Conservation (phyloP, 2,113 vertebrate species). For the Gnathonemus longibarbis region DNA sequence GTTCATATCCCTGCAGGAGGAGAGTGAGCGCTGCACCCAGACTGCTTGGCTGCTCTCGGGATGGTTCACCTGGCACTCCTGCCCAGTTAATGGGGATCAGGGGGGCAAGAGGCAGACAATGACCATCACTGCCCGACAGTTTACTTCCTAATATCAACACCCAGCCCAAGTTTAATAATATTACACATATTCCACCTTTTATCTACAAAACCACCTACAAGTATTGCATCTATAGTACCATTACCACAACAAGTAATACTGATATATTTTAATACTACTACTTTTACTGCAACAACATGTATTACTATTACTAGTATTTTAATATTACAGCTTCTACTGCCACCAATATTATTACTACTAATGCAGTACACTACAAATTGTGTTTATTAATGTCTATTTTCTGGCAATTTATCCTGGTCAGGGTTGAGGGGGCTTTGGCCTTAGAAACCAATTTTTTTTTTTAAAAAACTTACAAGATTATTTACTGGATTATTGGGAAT, state of each 20-base stretch:
- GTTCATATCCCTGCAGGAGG: background rate
- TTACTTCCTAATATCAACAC: background rate
- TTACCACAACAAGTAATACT: background rate
- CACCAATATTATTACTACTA: background rate
- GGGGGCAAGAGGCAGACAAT: background rate
- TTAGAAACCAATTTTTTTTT: background rate
- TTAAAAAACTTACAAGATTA: background rate
- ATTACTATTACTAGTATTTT: background rate
- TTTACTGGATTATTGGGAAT: background rate
- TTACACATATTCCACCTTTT: background rate
- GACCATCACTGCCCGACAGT: background rate
- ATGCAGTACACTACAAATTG: background rate
- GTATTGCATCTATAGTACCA: background rate
- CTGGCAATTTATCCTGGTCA: background rate
- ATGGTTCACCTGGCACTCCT: background rate
- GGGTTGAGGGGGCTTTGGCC: background rate
- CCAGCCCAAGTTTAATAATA: background rate
- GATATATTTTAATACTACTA: background rate
- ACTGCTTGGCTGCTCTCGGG: background rate
- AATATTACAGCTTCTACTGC: background rate
- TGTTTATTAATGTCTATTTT: background rate
- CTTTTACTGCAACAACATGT: background rate
- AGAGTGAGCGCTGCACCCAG: background rate
- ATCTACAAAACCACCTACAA: background rate
- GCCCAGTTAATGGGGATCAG: background rate